These are phyloP conservation scores for Tinea pellionella DNA, from an alignment of 2,888 invertebrate species.

Conservation along the genomic window DNA sequence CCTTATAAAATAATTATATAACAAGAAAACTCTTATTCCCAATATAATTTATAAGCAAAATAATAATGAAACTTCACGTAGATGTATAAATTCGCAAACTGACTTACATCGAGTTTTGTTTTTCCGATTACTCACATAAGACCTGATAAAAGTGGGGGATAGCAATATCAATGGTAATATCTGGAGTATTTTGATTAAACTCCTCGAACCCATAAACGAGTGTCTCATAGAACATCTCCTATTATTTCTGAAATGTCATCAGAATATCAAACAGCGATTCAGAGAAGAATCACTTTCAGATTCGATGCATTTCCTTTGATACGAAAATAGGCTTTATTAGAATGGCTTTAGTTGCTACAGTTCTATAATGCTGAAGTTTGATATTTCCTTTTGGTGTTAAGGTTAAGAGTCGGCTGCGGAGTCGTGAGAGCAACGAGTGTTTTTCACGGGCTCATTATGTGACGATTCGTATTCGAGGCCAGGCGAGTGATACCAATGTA, in stretches of 20 bases:
- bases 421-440: conserved; percentile 48
- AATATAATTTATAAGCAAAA: no score
- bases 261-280: conserved; percentile 55
- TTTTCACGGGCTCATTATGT: conserved; percentile 59
- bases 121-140: not conserved
- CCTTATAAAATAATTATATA: no score
- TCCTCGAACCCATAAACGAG: conserved; percentile 29
- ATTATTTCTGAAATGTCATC: conserved; percentile 58
- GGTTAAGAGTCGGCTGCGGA: conserved; percentile 30
- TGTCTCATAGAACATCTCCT: conserved; percentile 36
- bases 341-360: conserved; percentile 26
- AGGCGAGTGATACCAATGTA: conserved; percentile 33
- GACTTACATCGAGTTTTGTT: no score
- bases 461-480: conserved; percentile 58
- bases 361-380: conserved; percentile 21
- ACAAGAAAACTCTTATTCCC: no score
- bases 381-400: conserved; percentile 31
- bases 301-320: conserved; percentile 8
- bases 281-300: conserved; percentile 25
- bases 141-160: conserved; percentile 22
- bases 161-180: conserved; percentile 21
- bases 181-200: conserved; percentile 37
- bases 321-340: conserved; percentile 26
- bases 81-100: no score
- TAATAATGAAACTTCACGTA: no score